Conservation (phyloP, 1,140 invertebrate genomes). For the Phymorhynchus buccinoides region DNA sequence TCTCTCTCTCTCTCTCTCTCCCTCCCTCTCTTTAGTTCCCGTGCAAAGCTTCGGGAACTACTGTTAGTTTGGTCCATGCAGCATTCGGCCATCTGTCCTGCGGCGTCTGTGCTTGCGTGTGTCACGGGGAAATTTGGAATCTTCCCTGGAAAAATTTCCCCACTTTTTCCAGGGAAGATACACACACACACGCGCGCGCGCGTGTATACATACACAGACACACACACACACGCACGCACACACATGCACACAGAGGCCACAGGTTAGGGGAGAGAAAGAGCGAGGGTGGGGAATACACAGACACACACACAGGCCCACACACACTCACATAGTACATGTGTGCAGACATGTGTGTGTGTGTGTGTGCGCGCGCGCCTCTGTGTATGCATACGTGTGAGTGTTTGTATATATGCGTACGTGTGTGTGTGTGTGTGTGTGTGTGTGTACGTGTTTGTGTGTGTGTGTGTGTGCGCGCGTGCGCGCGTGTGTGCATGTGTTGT, state of each 20-base stretch:
- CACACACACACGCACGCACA: slow-evolving; percentile 9
- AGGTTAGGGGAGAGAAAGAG: background rate
- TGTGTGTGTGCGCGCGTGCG: background rate
- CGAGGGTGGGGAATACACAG: background rate
- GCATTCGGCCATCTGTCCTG: too few relatives aligned
- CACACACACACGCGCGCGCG: slow-evolving; percentile 24
- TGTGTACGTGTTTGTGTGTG: background rate
- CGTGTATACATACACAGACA: slow-evolving; percentile 5
- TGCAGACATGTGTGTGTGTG: background rate
- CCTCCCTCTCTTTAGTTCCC: background rate
- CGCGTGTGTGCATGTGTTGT: too few relatives aligned
- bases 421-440: slow-evolving; percentile 12
- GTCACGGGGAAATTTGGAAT: too few relatives aligned
- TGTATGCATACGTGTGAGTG: background rate
- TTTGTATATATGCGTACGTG: slow-evolving; percentile 12
- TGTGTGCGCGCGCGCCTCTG: background rate
- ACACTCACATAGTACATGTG: background rate
- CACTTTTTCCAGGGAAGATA: background rate
- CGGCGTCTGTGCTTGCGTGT: too few relatives aligned
- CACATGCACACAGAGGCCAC: background rate
- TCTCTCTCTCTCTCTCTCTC: background rate
- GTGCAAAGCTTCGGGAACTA: too few relatives aligned
- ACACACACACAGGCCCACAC: slow-evolving; percentile 49
- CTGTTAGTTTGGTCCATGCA: too few relatives aligned
- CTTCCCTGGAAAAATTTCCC: too few relatives aligned